Evolutionary conservation across 2,888 invertebrate species (phyloP).

Genomic region (Xylota segnis): DNA sequence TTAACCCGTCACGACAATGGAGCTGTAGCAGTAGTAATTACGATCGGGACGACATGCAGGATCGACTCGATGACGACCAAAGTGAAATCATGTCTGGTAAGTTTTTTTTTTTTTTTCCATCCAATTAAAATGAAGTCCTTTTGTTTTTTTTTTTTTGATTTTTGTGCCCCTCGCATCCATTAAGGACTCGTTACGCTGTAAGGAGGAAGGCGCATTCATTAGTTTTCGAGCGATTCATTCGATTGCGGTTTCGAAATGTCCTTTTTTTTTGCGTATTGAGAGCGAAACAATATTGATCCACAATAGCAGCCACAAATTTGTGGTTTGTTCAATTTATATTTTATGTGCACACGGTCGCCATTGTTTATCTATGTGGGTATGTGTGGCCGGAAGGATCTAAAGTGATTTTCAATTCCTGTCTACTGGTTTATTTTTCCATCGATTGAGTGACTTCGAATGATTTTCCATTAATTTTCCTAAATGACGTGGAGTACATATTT

Average conservation of each 20-base stretch:
- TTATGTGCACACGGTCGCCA: not conserved
- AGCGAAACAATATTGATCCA: constrained; percentile 12
- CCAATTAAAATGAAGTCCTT: not conserved
- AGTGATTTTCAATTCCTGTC: constrained; percentile 58
- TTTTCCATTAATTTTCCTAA: constrained; percentile 78
- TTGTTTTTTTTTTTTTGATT: no score
- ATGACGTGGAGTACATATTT: constrained; percentile 73
- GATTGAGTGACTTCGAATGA: constrained; percentile 69
- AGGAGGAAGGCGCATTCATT: not conserved
- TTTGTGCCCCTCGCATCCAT: not conserved
- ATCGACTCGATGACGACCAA: constrained; percentile 83
- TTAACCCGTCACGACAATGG: constrained; percentile 84
- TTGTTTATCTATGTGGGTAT: not conserved
- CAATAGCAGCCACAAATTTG: constrained; percentile 8
- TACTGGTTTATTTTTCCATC: constrained; percentile 56
- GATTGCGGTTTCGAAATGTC: not conserved
- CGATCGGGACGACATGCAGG: constrained; percentile 83
- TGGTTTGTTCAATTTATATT: constrained; percentile 43
- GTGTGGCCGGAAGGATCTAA: constrained; percentile 6
- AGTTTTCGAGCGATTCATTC: not conserved
- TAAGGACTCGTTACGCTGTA: not conserved
- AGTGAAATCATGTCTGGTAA: constrained; percentile 86
- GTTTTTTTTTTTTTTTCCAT: no score
- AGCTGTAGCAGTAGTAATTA: constrained; percentile 83
- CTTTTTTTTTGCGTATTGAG: not conserved